Base-by-base conservation (phyloP, 2,797 vertebrate species). In the Tenualosa thibaudeaui region DNA sequence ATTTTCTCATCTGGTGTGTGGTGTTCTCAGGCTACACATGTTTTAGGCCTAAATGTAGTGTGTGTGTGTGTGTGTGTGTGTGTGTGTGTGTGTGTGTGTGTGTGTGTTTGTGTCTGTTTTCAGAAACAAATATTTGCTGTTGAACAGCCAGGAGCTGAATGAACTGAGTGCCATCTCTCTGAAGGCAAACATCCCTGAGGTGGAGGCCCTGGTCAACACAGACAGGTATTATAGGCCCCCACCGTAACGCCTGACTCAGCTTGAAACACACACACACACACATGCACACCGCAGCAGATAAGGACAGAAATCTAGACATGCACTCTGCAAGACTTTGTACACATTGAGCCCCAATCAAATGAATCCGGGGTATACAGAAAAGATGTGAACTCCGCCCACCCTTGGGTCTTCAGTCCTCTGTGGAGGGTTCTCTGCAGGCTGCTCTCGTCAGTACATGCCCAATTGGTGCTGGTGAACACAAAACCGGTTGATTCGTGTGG, bases 131-230 rank as follows among this genome's bases (percentile, higher is more conserved):
- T 99, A 99, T 90, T 95, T 99, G 75, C 96, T 99, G 68, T 91
- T 99, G 53, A 99, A 99, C 86, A 98, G 96, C 88, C 97, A 98
- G 92, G 98, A 99, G 53, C 94, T 99, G 78, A 99, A 98, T 10
- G 98, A 99, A 88, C 95, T 99, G 86, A 98, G 98, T 89, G 97
- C 97, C 71, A 99, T 99, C 92, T 99, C 98, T 78, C 95, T 98
- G 88, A 99, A 98, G 93, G 98, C 98, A 40, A 98, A 99, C 93
- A 98, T 99, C 92, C 98, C 98, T 0, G 98, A 99, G 86, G 97
- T 99, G 26, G 98, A 99, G 87, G 98, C 98, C 0, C 94, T 99
- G 86, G 96, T 97, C 87, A 99, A 99, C 94, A 99, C 98, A 0
- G 98, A 99, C 94, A 96, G 96, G 96, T 97, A 92, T 5, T 5